These are phyloP conservation scores for Cotesia glomerata DNA, from an alignment of 1,140 invertebrate species.

Conservation along the genomic window DNA sequence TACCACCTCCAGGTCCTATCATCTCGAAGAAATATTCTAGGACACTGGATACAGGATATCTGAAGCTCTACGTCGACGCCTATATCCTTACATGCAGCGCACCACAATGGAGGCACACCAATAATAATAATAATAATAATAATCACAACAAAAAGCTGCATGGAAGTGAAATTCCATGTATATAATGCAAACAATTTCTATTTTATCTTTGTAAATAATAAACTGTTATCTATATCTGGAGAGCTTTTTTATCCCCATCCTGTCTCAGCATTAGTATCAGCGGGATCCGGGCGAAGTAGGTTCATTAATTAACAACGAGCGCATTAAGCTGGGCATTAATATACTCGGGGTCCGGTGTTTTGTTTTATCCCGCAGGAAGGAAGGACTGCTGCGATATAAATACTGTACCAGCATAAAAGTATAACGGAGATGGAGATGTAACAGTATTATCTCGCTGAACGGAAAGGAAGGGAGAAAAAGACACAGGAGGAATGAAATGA, in stretches of 20 bases:
- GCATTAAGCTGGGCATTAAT: slow-evolving; percentile 65
- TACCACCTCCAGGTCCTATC: slow-evolving; percentile 31
- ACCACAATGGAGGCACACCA: not conserved
- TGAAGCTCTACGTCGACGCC: not conserved
- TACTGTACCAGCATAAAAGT: no score
- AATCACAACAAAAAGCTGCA: not conserved
- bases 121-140: not conserved
- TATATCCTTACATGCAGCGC: not conserved
- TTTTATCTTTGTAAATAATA: no score
- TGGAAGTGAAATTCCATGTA: no score
- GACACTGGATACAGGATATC: not conserved
- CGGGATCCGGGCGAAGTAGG: slow-evolving; percentile 55
- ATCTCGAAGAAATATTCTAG: slow-evolving; percentile 19
- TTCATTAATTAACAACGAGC: slow-evolving; percentile 63
- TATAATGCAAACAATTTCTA: no score
- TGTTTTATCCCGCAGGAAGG: slow-evolving; percentile 61
- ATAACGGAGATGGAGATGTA: not conserved
- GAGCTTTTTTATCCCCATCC: not conserved
- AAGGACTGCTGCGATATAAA: not conserved
- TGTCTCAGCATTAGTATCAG: slow-evolving; percentile 31
- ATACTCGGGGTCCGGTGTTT: slow-evolving; percentile 61
- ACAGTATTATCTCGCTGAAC: not conserved
- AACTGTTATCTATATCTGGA: not conserved
- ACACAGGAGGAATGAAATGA: not conserved
- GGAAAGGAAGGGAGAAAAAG: slow-evolving; percentile 16